Conservation (phyloP, 1,140 invertebrate species). For the Diachasmimorpha longicaudata region DNA sequence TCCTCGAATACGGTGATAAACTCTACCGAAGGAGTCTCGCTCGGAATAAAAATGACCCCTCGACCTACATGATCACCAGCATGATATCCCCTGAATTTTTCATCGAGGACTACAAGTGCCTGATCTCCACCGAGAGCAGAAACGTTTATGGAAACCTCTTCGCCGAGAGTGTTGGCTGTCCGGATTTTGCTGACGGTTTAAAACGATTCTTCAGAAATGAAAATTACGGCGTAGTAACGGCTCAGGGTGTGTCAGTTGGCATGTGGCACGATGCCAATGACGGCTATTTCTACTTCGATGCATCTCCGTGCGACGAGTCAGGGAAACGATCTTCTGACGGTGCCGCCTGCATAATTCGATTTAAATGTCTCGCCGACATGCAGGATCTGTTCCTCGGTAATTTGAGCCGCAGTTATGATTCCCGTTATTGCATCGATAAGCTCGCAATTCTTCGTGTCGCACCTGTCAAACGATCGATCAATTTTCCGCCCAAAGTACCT, state of each 20-base stretch:
- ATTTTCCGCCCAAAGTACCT: not conserved
- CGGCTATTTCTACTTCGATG: constrained; percentile 44
- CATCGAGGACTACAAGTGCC: constrained; percentile 43
- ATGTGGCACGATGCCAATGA: constrained; percentile 39
- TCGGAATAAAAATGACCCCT: constrained; percentile 31
- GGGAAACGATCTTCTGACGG: constrained; percentile 31
- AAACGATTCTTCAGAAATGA: constrained; percentile 35
- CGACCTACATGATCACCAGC: constrained; percentile 40
- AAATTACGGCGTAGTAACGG: constrained; percentile 44
- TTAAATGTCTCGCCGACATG: constrained; percentile 38
- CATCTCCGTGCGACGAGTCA: constrained; percentile 32
- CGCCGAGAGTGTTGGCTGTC: constrained; percentile 37
- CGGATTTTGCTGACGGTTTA: constrained; percentile 42
- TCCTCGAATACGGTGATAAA: constrained; percentile 46
- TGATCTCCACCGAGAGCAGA: constrained; percentile 37
- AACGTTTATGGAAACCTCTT: constrained; percentile 42
- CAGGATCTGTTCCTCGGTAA: constrained; percentile 38
- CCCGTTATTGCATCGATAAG: constrained; percentile 47
- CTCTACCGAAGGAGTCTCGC: constrained; percentile 40
- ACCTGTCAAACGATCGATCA: constrained; percentile 12
- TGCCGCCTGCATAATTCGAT: constrained; percentile 42
- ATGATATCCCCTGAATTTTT: constrained; percentile 47
- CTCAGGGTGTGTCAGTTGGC: constrained; percentile 41
- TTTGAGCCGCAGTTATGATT: constrained; percentile 36
- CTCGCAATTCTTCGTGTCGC: constrained; percentile 33